Evolutionary conservation across 2,888 invertebrate genomes (phyloP).

Genomic region (Rhorus exstirpatorius): DNA sequence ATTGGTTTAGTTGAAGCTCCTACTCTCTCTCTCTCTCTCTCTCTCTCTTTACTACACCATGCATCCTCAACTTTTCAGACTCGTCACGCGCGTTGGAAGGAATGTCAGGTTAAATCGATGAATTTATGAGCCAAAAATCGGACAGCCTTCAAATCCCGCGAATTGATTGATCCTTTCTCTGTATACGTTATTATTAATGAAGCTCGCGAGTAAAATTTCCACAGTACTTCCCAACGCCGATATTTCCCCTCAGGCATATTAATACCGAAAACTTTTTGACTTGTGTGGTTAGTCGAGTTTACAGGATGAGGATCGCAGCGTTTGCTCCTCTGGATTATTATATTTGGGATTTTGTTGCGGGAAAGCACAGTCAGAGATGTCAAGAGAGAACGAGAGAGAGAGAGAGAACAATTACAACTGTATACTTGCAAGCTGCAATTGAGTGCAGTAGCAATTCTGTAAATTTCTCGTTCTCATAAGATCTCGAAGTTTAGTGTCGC

Average conservation of each 20-base stretch:
- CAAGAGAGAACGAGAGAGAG: not conserved
- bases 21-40: not conserved
- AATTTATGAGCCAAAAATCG: too few species aligned
- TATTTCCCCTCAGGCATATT: too few species aligned
- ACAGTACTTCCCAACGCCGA: too few species aligned
- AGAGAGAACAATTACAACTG: not conserved
- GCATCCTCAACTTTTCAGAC: too few species aligned
- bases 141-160: too few species aligned
- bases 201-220: too few species aligned
- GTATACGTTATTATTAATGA: too few species aligned
- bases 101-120: too few species aligned
- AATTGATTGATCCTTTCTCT: too few species aligned
- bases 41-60: too few species aligned
- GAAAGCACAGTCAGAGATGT: not conserved
- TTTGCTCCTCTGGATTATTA: slow-evolving; percentile 32
- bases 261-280: slow-evolving; percentile 17
- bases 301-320: slow-evolving; percentile 4
- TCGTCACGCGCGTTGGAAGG: too few species aligned
- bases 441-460: slow-evolving; percentile 38
- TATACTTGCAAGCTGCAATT: not conserved
- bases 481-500: slow-evolving; percentile 43
- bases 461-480: slow-evolving; percentile 52
- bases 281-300: slow-evolving; percentile 21
- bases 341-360: slow-evolving; percentile 3
- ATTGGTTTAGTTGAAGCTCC: too few species aligned